A percentile compares a stretch with the other conserved stretches of the same genome.
These are phyloP conservation scores for Papio anubis DNA, from an alignment of 2,113 vertebrate species.

Conservation along the genomic window DNA sequence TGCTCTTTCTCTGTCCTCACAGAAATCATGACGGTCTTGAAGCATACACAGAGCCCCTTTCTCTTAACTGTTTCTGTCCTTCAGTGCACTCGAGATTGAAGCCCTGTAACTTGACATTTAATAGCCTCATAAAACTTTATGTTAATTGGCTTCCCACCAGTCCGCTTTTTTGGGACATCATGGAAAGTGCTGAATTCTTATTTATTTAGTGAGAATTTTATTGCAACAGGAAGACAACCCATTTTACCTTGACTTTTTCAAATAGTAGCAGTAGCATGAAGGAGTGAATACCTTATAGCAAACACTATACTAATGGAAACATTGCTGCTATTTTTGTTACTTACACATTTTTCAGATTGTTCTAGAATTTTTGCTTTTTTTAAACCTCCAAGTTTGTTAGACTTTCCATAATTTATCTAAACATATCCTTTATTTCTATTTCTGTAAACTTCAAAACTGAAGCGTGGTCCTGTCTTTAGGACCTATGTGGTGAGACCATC, in stretches of 20 bases:
- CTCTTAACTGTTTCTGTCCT: neutral
- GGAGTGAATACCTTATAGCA: neutral
- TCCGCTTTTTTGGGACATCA: neutral
- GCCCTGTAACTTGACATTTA: neutral
- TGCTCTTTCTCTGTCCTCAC: neutral
- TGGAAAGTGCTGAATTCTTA: neutral
- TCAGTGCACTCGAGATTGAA: neutral
- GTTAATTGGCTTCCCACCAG: neutral
- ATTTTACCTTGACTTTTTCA: neutral
- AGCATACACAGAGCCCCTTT: neutral
- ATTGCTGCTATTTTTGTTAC: neutral
- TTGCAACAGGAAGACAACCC: constrained; percentile 3
- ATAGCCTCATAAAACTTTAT: neutral
- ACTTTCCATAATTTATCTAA: neutral
- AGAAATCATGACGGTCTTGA: neutral
- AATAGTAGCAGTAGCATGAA: neutral
- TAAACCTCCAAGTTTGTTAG: neutral
- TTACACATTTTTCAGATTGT: neutral
- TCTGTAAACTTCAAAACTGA: neutral
- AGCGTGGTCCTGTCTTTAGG: neutral
- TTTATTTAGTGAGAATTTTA: constrained; percentile 35
- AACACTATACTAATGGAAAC: neutral
- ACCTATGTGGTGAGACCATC: neutral
- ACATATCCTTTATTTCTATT: neutral
- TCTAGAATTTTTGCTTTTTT: neutral